A percentile compares a stretch with the other conserved stretches of the same genome.
These are phyloP conservation scores for Astropecten irregularis DNA, from an alignment of 53 echinoderm and acorn worm genomes.

Conservation along the genomic window DNA sequence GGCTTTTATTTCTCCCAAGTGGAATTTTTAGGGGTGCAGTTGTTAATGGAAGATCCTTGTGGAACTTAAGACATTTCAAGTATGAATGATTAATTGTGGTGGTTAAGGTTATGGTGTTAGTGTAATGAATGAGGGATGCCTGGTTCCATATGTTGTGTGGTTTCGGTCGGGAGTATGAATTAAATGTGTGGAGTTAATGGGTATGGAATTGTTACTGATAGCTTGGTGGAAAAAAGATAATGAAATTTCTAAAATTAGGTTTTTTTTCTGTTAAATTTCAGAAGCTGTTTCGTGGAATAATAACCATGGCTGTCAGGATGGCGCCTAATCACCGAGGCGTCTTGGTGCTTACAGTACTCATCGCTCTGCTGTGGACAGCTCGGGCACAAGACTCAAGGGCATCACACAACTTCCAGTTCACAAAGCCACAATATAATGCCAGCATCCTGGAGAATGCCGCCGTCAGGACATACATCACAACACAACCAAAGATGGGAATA, in stretches of 20 bases:
- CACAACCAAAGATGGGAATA: conserved; percentile 92
- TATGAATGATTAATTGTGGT: too few relatives aligned
- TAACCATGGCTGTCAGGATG: conserved; percentile 29
- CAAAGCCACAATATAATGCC: conserved; percentile 81
- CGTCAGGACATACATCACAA: conserved; percentile 80
- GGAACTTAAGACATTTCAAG: too few relatives aligned
- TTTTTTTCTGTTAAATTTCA: conserved; percentile 4
- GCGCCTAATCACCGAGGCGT: neutral
- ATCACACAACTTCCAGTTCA: conserved; percentile 75
- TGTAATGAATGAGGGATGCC: too few relatives aligned
- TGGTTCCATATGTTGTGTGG: too few relatives aligned
- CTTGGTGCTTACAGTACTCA: conserved; percentile 4
- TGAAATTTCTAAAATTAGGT: too few relatives aligned
- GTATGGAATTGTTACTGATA: too few relatives aligned
- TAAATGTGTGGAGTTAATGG: too few relatives aligned
- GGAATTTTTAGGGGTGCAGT: neutral
- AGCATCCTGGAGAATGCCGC: conserved; percentile 89
- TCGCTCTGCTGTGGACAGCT: conserved; percentile 1
- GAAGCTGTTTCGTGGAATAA: neutral
- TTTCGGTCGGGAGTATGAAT: too few relatives aligned
- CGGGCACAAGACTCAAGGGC: neutral
- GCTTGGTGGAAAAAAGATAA: too few relatives aligned
- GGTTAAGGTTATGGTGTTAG: too few relatives aligned
- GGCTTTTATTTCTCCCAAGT: conserved; percentile 9
- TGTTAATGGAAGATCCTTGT: too few relatives aligned